Base-by-base conservation (phyloP, 92 coral and sea anemone species). In the Diadumene lineata region DNA sequence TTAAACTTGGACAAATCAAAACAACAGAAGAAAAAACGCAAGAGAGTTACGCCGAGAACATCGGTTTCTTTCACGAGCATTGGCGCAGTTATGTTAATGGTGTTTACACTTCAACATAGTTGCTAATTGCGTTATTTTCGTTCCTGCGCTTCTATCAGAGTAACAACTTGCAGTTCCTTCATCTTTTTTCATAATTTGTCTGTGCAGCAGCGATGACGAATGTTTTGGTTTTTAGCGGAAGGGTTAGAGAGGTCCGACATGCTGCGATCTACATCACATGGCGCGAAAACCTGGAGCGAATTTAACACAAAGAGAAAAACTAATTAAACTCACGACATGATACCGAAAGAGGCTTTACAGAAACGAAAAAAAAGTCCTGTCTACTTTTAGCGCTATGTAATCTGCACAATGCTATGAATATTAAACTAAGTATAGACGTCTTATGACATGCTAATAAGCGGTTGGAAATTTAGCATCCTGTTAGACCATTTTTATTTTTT, bases 291-390 rank as follows among this genome's bases (percentile, higher is more conserved):
- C 48, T 68, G 82, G 31, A 25, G 82, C 7, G 82, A 44, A 67
- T 68, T 18, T 68, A 78, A 78, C 82, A 78, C 65, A 78, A 66
- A 71, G 60, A 58, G 75, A 56, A 88, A 91, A 87, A 91, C 92
- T 88, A 91, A 91, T 91, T 91, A 91, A 81, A 78, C 68, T 87
- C 97, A 23, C 97, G 48, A 89, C 76, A 32, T 84, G 87, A 71
- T 38, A 57, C 75, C 78, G 11, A 18, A 15, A 43, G 58, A 32
- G 31, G 34, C 53, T 58, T 58, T 58, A 10, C 64, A 58, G 69
- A 83, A 50, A 27, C 69, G 72, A 29, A 58, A 65, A 72, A 73
- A 44, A 34, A 43, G 34, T 23, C 67, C 66, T 77, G 77, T 56
- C 77, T 29, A 65, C 66, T n/a, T 65, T 51, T 29, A 22, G 34